phyloP scores from a whole-genome alignment of 2,888 invertebrate genomes.

The Anodontia alba region DNA sequence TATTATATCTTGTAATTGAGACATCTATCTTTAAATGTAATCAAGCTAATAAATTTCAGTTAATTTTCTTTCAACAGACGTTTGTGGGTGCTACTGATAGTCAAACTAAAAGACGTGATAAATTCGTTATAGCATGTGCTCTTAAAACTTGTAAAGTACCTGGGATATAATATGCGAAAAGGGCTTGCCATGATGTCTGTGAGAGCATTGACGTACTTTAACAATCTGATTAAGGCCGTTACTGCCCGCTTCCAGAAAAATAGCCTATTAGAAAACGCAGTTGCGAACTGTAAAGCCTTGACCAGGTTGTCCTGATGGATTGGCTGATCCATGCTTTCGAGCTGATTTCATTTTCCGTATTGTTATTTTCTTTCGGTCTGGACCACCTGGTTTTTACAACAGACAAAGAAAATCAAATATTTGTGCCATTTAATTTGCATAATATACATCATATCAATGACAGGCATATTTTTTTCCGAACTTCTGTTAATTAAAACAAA shows the following conservation, averaged over 20 bases:
- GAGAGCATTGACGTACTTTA: no score
- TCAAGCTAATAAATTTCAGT: neutral
- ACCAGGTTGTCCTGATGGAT: no score
- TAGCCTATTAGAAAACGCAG: no score
- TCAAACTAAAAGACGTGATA: neutral
- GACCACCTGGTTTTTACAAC: neutral
- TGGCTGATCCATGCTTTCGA: no score
- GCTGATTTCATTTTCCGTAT: no score
- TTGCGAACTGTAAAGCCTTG: no score
- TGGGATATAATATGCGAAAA: no score
- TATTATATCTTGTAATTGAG: neutral
- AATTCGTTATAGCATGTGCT: neutral
- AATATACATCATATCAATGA: neutral
- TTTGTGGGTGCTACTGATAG: neutral
- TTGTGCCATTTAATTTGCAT: neutral
- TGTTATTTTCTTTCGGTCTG: no score
- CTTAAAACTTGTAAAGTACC: neutral
- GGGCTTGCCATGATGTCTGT: no score
- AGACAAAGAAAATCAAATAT: neutral
- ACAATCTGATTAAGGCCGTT: no score
- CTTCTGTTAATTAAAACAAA: constrained; percentile 2
- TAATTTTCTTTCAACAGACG: neutral
- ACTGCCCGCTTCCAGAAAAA: no score
- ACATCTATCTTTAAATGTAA: neutral
- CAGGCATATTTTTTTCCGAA: neutral